Conservation (phyloP, 1,140 invertebrate genomes). For the Drosophila dunni region DNA sequence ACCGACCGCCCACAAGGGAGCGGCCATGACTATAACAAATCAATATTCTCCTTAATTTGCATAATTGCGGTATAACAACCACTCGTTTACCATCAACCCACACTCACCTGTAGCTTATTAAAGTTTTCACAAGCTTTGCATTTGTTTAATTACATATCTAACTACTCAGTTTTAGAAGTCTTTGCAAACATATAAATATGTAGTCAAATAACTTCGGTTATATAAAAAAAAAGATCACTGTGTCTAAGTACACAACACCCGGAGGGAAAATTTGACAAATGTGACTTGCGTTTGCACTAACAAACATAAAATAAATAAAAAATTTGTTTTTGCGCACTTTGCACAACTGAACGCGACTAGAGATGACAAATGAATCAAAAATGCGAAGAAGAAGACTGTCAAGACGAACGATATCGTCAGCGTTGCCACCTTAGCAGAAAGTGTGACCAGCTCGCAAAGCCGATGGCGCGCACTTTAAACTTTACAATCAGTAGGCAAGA, state of each 20-base stretch:
- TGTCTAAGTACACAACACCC: neutral
- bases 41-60: constrained; percentile 35
- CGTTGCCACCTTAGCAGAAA: constrained; percentile 17
- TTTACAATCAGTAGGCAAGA: neutral
- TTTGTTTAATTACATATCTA: neutral
- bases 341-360: constrained; percentile 47
- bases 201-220: constrained; percentile 7
- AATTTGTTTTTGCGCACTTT: constrained; percentile 51
- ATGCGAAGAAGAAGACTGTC: neutral
- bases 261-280: neutral
- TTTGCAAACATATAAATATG: neutral
- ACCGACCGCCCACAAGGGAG: constrained; percentile 46
- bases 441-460: neutral
- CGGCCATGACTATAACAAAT: constrained; percentile 43
- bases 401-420: neutral
- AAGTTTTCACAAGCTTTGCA: neutral
- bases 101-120: constrained; percentile 25
- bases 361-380: constrained; percentile 8
- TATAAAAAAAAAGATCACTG: neutral
- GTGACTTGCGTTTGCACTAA: constrained; percentile 16
- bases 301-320: constrained; percentile 26
- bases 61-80: constrained; percentile 13
- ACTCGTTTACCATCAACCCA: neutral
- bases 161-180: neutral
- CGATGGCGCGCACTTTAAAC: constrained; percentile 14